Percentiles rank a stretch among this genome's conserved stretches.
Evolutionary conservation across 2,113 vertebrate genomes (phyloP).

Genomic region (Isurus oxyrinchus): DNA sequence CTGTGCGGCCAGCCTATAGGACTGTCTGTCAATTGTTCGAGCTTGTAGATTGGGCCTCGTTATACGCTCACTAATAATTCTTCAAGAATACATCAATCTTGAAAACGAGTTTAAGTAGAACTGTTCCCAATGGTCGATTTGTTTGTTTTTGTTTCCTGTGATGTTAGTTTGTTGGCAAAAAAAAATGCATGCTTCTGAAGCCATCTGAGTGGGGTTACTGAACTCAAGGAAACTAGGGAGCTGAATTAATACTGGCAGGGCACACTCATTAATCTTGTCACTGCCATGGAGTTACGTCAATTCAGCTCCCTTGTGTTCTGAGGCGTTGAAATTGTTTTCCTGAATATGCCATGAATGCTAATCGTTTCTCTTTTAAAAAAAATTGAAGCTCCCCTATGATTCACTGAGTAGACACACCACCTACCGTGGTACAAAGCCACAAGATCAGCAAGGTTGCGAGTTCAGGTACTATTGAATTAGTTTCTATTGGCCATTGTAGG

Average conservation of each 20-base stretch:
- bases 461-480: background rate
- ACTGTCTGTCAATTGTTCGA: background rate
- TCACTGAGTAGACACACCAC: background rate
- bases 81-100: background rate
- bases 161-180: background rate
- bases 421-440: background rate
- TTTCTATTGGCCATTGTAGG: background rate
- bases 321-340: background rate
- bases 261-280: background rate
- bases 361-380: background rate
- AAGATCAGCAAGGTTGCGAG: background rate
- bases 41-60: background rate
- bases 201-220: background rate
- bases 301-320: background rate
- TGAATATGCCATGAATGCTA: background rate
- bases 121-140: background rate
- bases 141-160: background rate
- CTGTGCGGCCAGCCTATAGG: background rate
- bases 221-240: background rate
- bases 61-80: background rate
- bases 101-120: background rate
- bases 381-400: background rate
- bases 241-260: background rate
- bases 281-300: constrained; percentile 1
- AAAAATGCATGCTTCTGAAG: background rate